Base-by-base conservation (phyloP, 1,140 invertebrate genomes). In the Battus philenor region DNA sequence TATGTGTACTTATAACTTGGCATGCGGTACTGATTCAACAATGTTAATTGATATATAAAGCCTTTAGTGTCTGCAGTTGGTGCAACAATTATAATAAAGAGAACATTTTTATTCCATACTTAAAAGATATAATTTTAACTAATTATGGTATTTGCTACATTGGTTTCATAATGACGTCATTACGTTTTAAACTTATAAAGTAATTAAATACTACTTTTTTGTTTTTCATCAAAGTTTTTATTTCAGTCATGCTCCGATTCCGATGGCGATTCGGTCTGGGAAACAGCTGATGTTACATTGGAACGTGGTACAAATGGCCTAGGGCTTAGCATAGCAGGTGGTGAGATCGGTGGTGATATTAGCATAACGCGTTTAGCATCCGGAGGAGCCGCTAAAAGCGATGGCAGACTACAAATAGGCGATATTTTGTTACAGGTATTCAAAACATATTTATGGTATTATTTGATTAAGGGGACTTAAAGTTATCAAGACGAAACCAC, bases 351-450 rank as follows among this genome's bases (percentile, higher is more conserved):
- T 52, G 91, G 90, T 63, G 93, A 95, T 68, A 98, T 99, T 73
- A 99, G 97, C 89, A 97, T 99, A 77, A 99, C 98, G 12, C 97
- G 99, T 87, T 90, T 99, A 60, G 99, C 99, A 80, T 90, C 94
- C 4, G 96, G 95, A 22, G 97, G 98, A 6, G 96, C 98, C 10
- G 98, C 98, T 1, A 94, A 95, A 17, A 90, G 91, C 33, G 89
- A 90, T 54, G 88, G 88, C 6, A 75, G 88, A 20, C 59, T 90
- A 47, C 87, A 86, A 62, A 86, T 89, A 34, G 89, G 89, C 41
- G 89, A 90, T 62, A 87, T 89, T 43, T 86, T 90, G 50, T 72
- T 89, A 20, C 85, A 88, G 57, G 89, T 89, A 47, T 54, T 53
- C 47, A 13, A 22, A 8, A 27, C 4, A 4, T 27, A n/a, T n/a